A percentile compares a stretch with the other conserved stretches of the same genome.
phyloP scores from a whole-genome alignment of 2,113 vertebrate species.

The Narcine bancroftii region DNA sequence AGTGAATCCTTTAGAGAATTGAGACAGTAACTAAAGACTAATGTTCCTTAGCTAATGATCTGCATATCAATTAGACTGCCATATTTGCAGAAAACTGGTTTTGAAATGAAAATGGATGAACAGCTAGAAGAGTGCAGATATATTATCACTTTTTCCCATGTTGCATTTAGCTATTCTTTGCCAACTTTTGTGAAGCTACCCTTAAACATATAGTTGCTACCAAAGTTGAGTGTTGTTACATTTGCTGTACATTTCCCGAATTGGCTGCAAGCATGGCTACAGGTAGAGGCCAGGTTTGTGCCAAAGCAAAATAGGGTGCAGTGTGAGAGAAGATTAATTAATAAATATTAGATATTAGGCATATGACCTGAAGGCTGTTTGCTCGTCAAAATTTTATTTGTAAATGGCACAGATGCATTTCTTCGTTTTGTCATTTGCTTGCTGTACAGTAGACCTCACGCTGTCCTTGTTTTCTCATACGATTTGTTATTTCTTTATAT shows the following conservation, averaged over 20 bases:
- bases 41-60: conserved; percentile 46
- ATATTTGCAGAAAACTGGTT: neutral
- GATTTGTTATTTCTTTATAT: neutral
- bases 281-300: neutral
- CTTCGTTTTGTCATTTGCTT: neutral
- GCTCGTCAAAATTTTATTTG: neutral
- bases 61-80: neutral
- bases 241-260: too few relatives aligned
- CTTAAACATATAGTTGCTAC: too few relatives aligned
- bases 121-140: neutral
- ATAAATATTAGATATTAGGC: neutral
- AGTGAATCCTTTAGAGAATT: conserved; percentile 52
- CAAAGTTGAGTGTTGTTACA: conserved; percentile 1
- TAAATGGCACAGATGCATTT: neutral
- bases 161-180: neutral
- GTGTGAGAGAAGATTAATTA: neutral
- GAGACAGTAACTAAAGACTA: conserved; percentile 57
- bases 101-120: neutral
- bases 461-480: neutral
- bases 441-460: neutral
- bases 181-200: neutral
- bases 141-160: neutral
- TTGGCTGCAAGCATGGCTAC: neutral
- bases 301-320: neutral
- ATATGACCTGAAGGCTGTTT: neutral